These are phyloP conservation scores for Drosophila mulleri DNA, from an alignment of 2,888 invertebrate genomes.

Conservation along the genomic window DNA sequence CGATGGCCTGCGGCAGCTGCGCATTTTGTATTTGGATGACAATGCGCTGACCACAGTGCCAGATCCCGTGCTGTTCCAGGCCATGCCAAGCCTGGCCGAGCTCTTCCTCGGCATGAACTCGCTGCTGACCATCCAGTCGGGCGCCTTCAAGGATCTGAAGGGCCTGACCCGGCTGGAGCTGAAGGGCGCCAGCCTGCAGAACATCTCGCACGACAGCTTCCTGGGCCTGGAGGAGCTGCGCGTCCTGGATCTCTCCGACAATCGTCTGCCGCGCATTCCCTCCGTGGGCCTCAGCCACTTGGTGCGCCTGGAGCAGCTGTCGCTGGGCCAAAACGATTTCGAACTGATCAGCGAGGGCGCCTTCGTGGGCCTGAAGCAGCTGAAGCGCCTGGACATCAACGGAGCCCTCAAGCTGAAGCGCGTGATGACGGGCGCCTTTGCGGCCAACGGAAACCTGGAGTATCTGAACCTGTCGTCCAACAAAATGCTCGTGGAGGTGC, in stretches of 20 bases:
- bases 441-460: conserved; percentile 93
- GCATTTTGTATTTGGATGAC: conserved; percentile 93
- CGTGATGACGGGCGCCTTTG: conserved; percentile 92
- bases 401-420: conserved; percentile 91
- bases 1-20: conserved; percentile 90
- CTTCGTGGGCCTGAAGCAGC: conserved; percentile 91
- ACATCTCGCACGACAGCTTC: conserved; percentile 92
- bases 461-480: conserved; percentile 91
- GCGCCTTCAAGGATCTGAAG: conserved; percentile 92
- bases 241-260: conserved; percentile 91
- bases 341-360: conserved; percentile 89
- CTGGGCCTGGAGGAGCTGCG: conserved; percentile 91
- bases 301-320: conserved; percentile 91
- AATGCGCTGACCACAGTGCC: conserved; percentile 92
- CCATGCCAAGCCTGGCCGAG: conserved; percentile 92
- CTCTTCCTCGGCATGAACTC: conserved; percentile 94
- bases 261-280: conserved; percentile 90
- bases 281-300: conserved; percentile 90
- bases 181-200: conserved; percentile 92
- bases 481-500: conserved; percentile 90
- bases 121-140: conserved; percentile 90
- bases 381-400: conserved; percentile 91
- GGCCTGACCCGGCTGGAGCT: conserved; percentile 91
- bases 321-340: conserved; percentile 94
- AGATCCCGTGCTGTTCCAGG: conserved; percentile 89